Conservation (phyloP, 2,888 invertebrate genomes). For the Apoda limacodes region DNA sequence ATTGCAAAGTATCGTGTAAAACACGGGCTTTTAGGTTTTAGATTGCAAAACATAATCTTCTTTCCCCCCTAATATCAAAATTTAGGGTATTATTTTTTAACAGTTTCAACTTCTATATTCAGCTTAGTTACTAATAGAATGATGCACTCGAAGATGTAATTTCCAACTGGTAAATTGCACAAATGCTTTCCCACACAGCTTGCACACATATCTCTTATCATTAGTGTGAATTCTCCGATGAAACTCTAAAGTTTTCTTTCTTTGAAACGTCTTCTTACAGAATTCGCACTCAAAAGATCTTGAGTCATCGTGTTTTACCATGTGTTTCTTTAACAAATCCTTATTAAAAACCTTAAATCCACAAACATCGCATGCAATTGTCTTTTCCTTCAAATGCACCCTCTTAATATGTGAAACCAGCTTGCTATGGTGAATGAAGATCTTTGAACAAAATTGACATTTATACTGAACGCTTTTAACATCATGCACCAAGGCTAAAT, state of each 20-base stretch:
- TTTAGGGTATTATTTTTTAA: too few species aligned
- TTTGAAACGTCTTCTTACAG: constrained; percentile 44
- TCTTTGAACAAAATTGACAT: constrained; percentile 36
- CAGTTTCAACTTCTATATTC: too few species aligned
- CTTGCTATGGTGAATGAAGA: constrained; percentile 24
- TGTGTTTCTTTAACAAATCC: constrained; percentile 15
- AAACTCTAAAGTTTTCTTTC: constrained; percentile 1
- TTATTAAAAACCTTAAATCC: constrained; percentile 17
- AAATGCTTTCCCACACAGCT: not conserved
- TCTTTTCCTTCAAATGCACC: constrained; percentile 20
- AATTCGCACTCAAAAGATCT: constrained; percentile 39
- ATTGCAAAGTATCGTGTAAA: too few species aligned
- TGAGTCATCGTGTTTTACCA: constrained; percentile 11
- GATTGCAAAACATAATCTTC: too few species aligned
- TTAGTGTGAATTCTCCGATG: not conserved
- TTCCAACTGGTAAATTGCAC: not conserved
- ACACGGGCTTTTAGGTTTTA: too few species aligned
- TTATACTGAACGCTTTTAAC: constrained; percentile 22
- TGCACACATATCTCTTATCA: not conserved
- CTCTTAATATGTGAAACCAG: constrained; percentile 9
- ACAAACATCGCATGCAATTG: constrained; percentile 19
- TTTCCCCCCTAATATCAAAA: too few species aligned
- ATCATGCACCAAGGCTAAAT: constrained; percentile 24
- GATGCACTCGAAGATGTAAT: not conserved
- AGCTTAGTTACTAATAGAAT: too few species aligned